These are phyloP conservation scores for Sarcophaga subvicina DNA, from an alignment of 2,888 invertebrate species.

Conservation along the genomic window DNA sequence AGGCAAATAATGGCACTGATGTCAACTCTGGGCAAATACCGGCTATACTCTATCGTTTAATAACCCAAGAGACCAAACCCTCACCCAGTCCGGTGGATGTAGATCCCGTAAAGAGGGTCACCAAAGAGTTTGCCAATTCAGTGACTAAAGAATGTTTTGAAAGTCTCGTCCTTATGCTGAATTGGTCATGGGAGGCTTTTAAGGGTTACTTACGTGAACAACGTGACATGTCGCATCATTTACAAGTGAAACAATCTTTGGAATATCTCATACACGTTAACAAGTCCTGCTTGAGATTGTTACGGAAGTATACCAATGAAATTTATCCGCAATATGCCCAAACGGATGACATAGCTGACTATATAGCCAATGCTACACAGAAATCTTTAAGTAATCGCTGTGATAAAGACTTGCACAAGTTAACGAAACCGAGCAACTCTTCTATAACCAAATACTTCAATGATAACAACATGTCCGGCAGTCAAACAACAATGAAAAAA, in stretches of 20 bases:
- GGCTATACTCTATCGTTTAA: conserved; percentile 88
- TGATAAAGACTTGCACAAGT: conserved; percentile 32
- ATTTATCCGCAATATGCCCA: conserved; percentile 90
- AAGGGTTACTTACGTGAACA: conserved; percentile 87
- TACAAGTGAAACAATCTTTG: conserved; percentile 86
- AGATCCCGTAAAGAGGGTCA: conserved; percentile 93
- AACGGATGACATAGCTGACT: conserved; percentile 55
- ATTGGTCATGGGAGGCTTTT: conserved; percentile 96
- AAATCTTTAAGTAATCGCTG: conserved; percentile 34
- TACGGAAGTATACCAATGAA: conserved; percentile 94
- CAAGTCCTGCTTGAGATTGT: conserved; percentile 90
- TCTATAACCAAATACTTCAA: conserved; percentile 57
- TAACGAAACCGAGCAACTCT: conserved; percentile 40
- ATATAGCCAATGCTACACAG: conserved; percentile 56
- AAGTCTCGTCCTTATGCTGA: conserved; percentile 91
- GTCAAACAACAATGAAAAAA: conserved; percentile 74
- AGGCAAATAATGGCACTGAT: conserved; percentile 99
- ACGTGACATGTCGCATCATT: conserved; percentile 81
- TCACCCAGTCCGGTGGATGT: conserved; percentile 82
- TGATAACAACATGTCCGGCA: conserved; percentile 42
- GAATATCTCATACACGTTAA: conserved; percentile 94
- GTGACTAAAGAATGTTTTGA: conserved; percentile 94
- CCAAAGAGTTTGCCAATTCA: conserved; percentile 92
- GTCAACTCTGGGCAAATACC: conserved; percentile 99
- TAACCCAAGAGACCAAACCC: conserved; percentile 86